Conservation (phyloP, 1,140 invertebrate species). For the Zaprionus davidi region DNA sequence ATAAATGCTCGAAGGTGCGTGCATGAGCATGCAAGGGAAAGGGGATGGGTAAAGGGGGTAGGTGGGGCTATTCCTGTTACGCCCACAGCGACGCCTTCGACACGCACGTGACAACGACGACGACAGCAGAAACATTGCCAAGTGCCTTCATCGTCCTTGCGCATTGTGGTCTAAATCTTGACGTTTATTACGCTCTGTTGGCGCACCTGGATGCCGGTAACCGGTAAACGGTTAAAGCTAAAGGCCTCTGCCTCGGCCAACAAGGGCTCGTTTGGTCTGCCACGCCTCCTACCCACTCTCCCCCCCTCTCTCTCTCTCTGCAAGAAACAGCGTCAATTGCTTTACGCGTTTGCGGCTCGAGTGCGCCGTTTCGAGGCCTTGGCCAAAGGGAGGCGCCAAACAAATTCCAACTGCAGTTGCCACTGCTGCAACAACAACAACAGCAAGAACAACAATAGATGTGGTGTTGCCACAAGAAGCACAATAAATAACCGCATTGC, state of each 20-base stretch:
- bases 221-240: constrained; percentile 36
- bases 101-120: constrained; percentile 48
- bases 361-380: constrained; percentile 51
- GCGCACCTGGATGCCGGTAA: constrained; percentile 39
- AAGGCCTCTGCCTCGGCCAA: not conserved
- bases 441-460: not conserved
- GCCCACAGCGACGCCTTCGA: constrained; percentile 27
- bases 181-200: constrained; percentile 79
- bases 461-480: constrained; percentile 11
- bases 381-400: constrained; percentile 56
- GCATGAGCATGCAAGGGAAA: not conserved
- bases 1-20: constrained; percentile 15
- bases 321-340: constrained; percentile 48
- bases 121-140: constrained; percentile 13
- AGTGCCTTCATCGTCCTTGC: constrained; percentile 13
- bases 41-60: not conserved
- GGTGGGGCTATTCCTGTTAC: constrained; percentile 12
- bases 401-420: constrained; percentile 49
- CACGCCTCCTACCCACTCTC: not conserved
- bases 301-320: not conserved
- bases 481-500: constrained; percentile 41
- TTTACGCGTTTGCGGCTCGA: constrained; percentile 60
- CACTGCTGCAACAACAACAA: constrained; percentile 7
- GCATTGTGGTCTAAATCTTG: constrained; percentile 67
- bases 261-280: not conserved